Base-by-base conservation (phyloP, 1,140 invertebrate species). In the Zaprionus gabonicus region DNA sequence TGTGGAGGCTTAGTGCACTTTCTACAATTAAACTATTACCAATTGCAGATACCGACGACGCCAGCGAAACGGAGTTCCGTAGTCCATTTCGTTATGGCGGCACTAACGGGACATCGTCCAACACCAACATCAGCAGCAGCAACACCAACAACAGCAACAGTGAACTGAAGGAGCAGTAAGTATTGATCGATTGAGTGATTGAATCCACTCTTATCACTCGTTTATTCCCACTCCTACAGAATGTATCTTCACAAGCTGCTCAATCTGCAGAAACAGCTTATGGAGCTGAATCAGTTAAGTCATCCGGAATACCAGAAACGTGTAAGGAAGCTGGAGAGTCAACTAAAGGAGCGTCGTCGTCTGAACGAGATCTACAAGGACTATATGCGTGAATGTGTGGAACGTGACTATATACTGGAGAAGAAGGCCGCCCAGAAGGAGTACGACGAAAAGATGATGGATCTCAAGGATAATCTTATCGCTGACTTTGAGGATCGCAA, bases 171-270 rank as follows among this genome's bases (percentile, higher is more conserved):
- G 97, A 98, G 94, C 97, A 98, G 97, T 98, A 94, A 95, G 90
- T 27, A 31, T 25, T 17, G 10, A 28, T 7, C 15, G 4, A 23
- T n/a, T 9, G n/a, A 2, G 2, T 17, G 41, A 17, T 46, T 17
- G n/a, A 46, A 53, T 25, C 4, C 15, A 23, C 0, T 10, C 41
- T 17, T 53, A 46, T 49, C 46, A 44, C 27, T 25, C 6, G 2
- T 15, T 17, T 49, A 15, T 9, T 0, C 23, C 13, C 65, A 9
- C n/a, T 31, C 65, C 93, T 93, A 2, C 85, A 98, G 97, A 93
- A 97, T 99, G 94, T 99, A 98, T 91, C 97, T 98, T 91, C 98
- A 99, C 91, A 99, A 99, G 93, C 93, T 99, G 65, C 95, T 96
- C 0, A 96, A 95, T 91, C 93, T 99, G 9, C 98, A 99, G 93